phyloP scores from a whole-genome alignment of 1,140 invertebrate genomes.

The Heliconius hewitsoni region DNA sequence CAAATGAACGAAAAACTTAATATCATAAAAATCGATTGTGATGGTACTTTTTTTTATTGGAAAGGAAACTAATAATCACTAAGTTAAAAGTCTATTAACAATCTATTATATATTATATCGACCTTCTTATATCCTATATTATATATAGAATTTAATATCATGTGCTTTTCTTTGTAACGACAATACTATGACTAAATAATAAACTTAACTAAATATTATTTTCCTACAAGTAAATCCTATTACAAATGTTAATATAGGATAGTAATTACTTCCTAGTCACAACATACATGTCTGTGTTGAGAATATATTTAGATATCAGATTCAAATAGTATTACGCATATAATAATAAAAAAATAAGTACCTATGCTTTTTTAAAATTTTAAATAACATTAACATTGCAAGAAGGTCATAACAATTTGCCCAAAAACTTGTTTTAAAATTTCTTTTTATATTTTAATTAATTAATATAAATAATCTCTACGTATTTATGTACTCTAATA shows the following conservation, averaged over 20 bases:
- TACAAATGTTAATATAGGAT: slow-evolving; percentile 34
- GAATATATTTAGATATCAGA: neutral
- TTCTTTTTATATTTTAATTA: neutral
- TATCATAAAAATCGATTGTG: too few species aligned
- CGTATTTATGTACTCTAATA: neutral
- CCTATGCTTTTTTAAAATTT: neutral
- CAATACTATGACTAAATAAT: slow-evolving; percentile 22
- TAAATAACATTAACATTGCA: neutral
- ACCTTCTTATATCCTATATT: neutral
- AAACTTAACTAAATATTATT: slow-evolving; percentile 27
- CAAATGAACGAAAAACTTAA: too few species aligned
- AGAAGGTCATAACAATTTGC: neutral
- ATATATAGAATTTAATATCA: neutral
- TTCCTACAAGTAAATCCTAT: slow-evolving; percentile 29
- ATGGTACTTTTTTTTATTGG: too few species aligned
- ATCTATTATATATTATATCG: neutral
- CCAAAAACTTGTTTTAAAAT: neutral
- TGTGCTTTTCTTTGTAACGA: slow-evolving; percentile 1
- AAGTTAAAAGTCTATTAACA: neutral
- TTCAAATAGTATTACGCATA: neutral
- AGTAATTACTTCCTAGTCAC: slow-evolving; percentile 42
- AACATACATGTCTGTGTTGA: slow-evolving; percentile 34
- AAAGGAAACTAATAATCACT: neutral
- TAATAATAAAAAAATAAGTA: neutral
- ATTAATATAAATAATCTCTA: neutral